Evolutionary conservation across 2,797 vertebrate genomes (phyloP), one percentile per base, ranked within the genome.

Genomic region (Acipenser transmontanus): DNA sequence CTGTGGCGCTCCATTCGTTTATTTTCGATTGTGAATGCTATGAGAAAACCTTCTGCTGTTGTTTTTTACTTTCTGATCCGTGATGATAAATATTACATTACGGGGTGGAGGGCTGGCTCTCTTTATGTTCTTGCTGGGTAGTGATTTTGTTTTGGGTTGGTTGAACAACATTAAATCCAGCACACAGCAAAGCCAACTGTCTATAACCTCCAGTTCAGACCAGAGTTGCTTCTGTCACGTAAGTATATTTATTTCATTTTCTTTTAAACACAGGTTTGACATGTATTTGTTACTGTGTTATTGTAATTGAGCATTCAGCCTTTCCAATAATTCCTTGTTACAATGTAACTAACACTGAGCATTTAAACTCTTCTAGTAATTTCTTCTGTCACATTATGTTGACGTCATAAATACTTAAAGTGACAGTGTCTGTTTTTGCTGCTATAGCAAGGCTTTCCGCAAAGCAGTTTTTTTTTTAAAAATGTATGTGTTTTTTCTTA

Each of bases 171-270:
- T 4, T 0, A 71, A 81, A 13, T 68, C 76, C 1, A 67, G 70
- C 47, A 80, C 72, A 8, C 76, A 81, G 54, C 71, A 74, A 48
- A 68, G 65, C 65, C 71, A 78, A 48, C 61, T 49, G 0, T 68
- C 66, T 63, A 71, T 12, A 13, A 17, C 65, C 3, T 2, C 68
- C 1, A 71, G 48, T 47, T 74, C 57, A 59, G 88, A 89, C 66
- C 89, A 89, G 70, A 91, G 82, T 83, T 91, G 88, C 72, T 82
- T 91, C 50, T 91, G 89, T 66, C 88, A 90, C 0, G 88, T 89
- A 71, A 82, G 88, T 84, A 3, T 9, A 47, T 34, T 34, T 34
- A 4, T 34, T 3, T 4, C 34, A 34, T 34, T 34, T 34, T 3
- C 34, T 34, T 34, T 34, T 34, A 34, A 34, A 34, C 34, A 34